Base-by-base conservation (phyloP, 2,888 invertebrate species). In the Bimastos eiseni region DNA sequence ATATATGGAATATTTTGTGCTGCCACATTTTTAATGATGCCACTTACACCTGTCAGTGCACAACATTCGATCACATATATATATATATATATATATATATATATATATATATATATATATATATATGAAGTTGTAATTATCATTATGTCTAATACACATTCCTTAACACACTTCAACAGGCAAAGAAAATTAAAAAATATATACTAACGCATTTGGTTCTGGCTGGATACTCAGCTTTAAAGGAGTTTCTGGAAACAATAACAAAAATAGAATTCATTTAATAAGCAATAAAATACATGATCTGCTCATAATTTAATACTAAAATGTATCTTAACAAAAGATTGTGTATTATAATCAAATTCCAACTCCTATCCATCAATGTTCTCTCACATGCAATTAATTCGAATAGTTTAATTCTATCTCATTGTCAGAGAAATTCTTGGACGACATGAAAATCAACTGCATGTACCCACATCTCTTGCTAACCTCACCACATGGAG, bases 131-230 rank as follows among this genome's bases (percentile, higher is more conserved):
- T 70, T 70, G 70, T n/a, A n/a, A 11, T n/a, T n/a, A 55, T 24
- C 30, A 70, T 70, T 70, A 70, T n/a, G n/a, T n/a, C 30, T n/a
- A 70, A 70, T 17, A n/a, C 17, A 70, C 70, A 70, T 8, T n/a
- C n/a, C n/a, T n/a, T n/a, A n/a, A n/a, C n/a, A n/a, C n/a, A n/a
- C 70, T 70, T 70, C n/a, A 70, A 70, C 70, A n/a, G 70, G n/a
- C 30, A n/a, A 70, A 49, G n/a, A 70, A 70, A 70, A 70, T 70
- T n/a, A 70, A n/a, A 70, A 55, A 70, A 70, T n/a, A 70, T 70
- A 70, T n/a, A 70, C 70, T n/a, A 4, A 70, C 70, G 30, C 70
- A 70, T 70, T n/a, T 70, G 70, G 30, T 6, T 70, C 70, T 70
- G 4, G 6, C 11, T 70, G 30, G 70, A 70, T n/a, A n/a, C 11